Evolutionary conservation across 2,113 vertebrate species (phyloP).

Genomic region (Silurus asotus): DNA sequence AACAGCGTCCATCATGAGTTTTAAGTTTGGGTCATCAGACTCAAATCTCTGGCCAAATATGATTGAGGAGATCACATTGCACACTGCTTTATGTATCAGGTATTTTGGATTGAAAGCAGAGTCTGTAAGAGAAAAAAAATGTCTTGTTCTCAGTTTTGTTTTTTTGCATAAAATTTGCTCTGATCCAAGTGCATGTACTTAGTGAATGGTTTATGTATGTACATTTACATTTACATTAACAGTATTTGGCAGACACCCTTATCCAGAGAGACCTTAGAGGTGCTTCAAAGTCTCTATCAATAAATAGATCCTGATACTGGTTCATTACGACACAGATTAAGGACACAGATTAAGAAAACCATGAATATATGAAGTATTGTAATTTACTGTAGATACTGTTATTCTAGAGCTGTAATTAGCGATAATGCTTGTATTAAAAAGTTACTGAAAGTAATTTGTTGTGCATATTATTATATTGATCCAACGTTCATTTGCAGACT

Average conservation of each 20-base stretch:
- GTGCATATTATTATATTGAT: background rate
- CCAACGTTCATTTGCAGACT: background rate
- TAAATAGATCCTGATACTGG: too few species aligned
- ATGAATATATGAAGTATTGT: too few species aligned
- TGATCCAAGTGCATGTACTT: background rate
- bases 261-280: too few species aligned
- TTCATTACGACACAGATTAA: too few species aligned
- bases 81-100: conserved; percentile 40
- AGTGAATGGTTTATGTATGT: background rate
- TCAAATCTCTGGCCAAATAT: conserved; percentile 60
- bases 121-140: conserved; percentile 38
- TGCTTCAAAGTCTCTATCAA: too few species aligned
- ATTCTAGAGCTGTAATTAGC: background rate
- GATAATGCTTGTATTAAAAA: background rate
- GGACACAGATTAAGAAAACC: too few species aligned
- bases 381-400: too few species aligned
- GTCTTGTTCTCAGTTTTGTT: too few species aligned
- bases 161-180: background rate
- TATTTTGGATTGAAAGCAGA: conserved; percentile 44
- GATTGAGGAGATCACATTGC: conserved; percentile 58
- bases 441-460: background rate
- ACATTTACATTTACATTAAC: too few species aligned
- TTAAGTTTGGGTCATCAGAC: conserved; percentile 49
- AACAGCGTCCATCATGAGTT: conserved; percentile 36
- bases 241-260: too few species aligned